Evolutionary conservation across 1,140 invertebrate genomes (phyloP).

Genomic region (Dufourea novaeangliae): DNA sequence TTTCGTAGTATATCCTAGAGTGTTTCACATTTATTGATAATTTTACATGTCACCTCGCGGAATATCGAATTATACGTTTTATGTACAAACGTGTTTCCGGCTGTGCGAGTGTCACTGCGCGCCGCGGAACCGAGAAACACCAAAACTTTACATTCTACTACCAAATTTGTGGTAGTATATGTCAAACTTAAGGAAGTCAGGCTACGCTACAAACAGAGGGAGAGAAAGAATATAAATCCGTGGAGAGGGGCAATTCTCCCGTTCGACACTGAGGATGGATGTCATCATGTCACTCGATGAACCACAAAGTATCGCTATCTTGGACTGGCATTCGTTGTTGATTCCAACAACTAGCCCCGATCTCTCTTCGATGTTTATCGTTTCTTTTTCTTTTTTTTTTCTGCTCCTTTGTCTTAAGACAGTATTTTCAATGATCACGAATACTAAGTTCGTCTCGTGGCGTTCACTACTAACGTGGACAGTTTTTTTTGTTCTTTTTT

Average conservation of each 20-base stretch:
- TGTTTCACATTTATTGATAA: constrained; percentile 73
- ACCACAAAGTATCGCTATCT: constrained; percentile 27
- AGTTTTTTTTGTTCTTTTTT: background rate
- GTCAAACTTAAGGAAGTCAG: constrained; percentile 37
- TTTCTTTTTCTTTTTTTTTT: constrained; percentile 3
- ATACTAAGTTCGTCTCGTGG: constrained; percentile 40
- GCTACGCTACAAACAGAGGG: constrained; percentile 29
- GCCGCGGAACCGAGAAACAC: constrained; percentile 44
- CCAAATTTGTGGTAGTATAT: constrained; percentile 38
- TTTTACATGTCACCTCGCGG: constrained; percentile 69
- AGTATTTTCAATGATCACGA: constrained; percentile 27
- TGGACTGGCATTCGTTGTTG: background rate
- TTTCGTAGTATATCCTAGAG: constrained; percentile 46
- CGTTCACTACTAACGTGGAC: constrained; percentile 26
- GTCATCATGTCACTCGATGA: constrained; percentile 11
- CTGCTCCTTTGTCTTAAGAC: background rate
- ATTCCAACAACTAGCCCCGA: background rate
- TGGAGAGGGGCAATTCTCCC: constrained; percentile 4
- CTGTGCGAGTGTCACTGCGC: constrained; percentile 34
- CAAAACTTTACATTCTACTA: constrained; percentile 42
- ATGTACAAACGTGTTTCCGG: constrained; percentile 63
- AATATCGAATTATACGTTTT: constrained; percentile 64
- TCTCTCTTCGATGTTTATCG: constrained; percentile 10
- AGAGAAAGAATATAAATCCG: constrained; percentile 11
- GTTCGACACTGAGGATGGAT: background rate